phyloP scores from a whole-genome alignment of 1,140 invertebrate species.

The Anoplophora glabripennis region DNA sequence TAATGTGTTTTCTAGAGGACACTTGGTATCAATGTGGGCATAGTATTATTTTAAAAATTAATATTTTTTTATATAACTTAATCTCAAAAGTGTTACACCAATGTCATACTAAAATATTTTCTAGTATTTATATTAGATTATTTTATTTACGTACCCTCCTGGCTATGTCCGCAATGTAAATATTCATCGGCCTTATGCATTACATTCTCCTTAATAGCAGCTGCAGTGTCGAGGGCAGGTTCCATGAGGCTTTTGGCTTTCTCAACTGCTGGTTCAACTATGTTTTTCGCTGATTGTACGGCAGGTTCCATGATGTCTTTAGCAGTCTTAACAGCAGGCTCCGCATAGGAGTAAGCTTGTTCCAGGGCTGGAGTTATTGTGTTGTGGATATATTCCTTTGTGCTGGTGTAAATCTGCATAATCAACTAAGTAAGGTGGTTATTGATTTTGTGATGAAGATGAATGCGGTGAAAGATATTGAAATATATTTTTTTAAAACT shows the following conservation, averaged over 20 bases:
- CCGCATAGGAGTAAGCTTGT: conserved; percentile 26
- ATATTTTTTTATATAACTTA: no score
- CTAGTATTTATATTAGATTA: no score
- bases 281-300: conserved; percentile 22
- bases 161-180: conserved; percentile 17
- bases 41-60: no score
- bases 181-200: conserved; percentile 37
- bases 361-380: conserved; percentile 42
- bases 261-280: conserved; percentile 37
- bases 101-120: no score
- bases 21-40: no score
- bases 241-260: conserved; percentile 31
- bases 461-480: neutral
- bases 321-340: conserved; percentile 39
- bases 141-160: conserved; percentile 3
- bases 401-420: conserved; percentile 56
- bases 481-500: no score
- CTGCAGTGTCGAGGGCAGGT: conserved; percentile 35
- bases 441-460: conserved; percentile 23
- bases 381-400: conserved; percentile 56
- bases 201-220: conserved; percentile 36
- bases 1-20: no score
- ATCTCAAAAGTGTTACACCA: no score
- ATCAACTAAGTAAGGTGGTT: conserved; percentile 34
- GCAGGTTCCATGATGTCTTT: conserved; percentile 38